Percentiles rank a stretch among this genome's conserved stretches.
These are phyloP conservation scores for Centropus bengalensis DNA, from an alignment of 2,113 vertebrate species.

Conservation along the genomic window DNA sequence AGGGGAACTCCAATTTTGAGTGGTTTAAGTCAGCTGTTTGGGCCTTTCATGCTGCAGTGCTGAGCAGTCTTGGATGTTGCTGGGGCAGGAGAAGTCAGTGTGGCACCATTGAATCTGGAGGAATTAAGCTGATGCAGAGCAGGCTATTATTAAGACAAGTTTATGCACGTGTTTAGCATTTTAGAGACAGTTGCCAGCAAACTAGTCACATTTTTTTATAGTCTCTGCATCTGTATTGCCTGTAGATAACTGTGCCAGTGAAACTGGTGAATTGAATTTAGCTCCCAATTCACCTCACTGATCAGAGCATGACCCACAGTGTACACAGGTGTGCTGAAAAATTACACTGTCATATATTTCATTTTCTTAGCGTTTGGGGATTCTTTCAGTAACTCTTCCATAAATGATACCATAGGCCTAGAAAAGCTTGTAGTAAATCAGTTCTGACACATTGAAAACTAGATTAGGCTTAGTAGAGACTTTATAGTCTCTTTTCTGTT, in stretches of 20 bases:
- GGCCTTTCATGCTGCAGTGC: not conserved
- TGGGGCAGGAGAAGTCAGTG: not conserved
- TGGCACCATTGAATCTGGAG: not conserved
- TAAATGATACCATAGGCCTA: not conserved
- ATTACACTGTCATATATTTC: slow-evolving; percentile 12
- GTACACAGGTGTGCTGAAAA: not conserved
- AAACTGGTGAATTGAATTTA: slow-evolving; percentile 20
- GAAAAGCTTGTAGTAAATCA: slow-evolving; percentile 27
- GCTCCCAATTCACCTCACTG: not conserved
- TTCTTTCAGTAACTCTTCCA: not conserved
- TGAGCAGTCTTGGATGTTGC: not conserved
- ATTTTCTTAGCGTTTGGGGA: slow-evolving; percentile 9
- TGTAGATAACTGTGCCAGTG: not conserved
- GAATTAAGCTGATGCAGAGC: not conserved
- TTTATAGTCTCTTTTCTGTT: not conserved
- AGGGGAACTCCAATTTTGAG: not conserved
- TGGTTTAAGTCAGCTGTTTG: fast-evolving
- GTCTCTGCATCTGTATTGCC: not conserved
- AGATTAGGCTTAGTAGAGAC: not conserved
- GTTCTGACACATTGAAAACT: slow-evolving; percentile 22
- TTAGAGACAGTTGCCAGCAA: not conserved
- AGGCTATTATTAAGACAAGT: not conserved
- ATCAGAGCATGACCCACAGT: not conserved
- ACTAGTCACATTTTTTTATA: not conserved
- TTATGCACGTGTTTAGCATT: not conserved